Conservation (phyloP, 2,888 invertebrate genomes). For the Ichneumoninae sp. region DNA sequence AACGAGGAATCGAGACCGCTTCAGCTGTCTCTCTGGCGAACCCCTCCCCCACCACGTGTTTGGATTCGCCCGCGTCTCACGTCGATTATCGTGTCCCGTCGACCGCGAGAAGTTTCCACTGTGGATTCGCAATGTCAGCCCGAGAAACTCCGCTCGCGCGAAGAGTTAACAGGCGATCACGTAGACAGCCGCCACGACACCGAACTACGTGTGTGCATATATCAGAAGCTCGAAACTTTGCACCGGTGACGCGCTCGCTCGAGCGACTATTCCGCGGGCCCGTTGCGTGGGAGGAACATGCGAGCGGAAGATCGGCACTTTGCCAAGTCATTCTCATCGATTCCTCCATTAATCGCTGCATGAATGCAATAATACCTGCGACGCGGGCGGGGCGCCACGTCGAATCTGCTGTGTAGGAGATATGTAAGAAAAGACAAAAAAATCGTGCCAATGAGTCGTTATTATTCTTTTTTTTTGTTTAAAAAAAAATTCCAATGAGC, state of each 20-base stretch:
- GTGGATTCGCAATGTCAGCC: conserved; percentile 4
- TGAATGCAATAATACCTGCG: background rate
- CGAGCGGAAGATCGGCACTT: conserved; percentile 57
- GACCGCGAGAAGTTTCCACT: conserved; percentile 3
- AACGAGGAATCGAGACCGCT: background rate
- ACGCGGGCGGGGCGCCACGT: background rate
- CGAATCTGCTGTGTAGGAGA: background rate
- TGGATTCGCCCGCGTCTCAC: conserved; percentile 29
- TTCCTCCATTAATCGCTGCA: background rate
- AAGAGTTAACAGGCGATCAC: conserved; percentile 23
- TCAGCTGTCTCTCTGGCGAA: conserved; percentile 19
- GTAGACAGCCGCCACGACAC: background rate
- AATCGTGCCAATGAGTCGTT: background rate
- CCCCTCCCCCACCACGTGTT: background rate
- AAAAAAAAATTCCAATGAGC: background rate
- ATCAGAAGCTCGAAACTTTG: conserved; percentile 47
- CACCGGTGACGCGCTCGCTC: conserved; percentile 55
- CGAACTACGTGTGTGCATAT: background rate
- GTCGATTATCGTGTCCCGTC: conserved; percentile 43
- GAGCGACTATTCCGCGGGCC: conserved; percentile 42
- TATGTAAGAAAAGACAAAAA: background rate
- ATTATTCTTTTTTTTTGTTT: too few species aligned
- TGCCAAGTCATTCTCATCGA: conserved; percentile 66
- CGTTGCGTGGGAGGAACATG: conserved; percentile 28
- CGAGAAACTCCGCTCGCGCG: conserved; percentile 32